These are phyloP conservation scores for Cynodonichthys magdalenae DNA, from an alignment of 2,797 vertebrate genomes.

Conservation along the genomic window DNA sequence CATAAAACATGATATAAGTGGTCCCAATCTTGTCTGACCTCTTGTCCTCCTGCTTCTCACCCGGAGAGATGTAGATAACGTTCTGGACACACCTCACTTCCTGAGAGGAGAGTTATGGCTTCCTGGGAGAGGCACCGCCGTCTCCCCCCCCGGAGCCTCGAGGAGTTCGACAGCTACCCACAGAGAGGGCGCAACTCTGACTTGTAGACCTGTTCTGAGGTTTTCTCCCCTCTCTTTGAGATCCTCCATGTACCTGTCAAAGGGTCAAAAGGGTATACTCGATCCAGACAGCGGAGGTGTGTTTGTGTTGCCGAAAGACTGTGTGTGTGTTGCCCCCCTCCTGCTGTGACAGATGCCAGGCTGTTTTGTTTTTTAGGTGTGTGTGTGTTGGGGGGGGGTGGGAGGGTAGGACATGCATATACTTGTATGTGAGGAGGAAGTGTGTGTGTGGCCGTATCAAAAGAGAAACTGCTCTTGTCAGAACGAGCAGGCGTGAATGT, in stretches of 20 bases:
- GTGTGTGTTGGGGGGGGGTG: conserved; percentile 62
- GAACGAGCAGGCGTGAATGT: conserved; percentile 53
- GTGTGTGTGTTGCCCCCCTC: conserved; percentile 48
- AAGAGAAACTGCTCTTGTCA: conserved; percentile 66
- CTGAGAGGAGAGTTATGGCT: conserved; percentile 80
- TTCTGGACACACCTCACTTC: conserved; percentile 81
- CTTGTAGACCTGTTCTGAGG: conserved; percentile 77
- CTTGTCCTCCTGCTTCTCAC: conserved; percentile 72
- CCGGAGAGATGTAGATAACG: conserved; percentile 77
- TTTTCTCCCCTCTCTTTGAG: conserved; percentile 77
- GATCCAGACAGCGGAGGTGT: conserved; percentile 66
- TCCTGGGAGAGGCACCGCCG: conserved; percentile 75
- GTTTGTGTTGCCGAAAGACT: conserved; percentile 60
- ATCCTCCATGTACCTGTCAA: conserved; percentile 82
- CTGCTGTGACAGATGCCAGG: conserved; percentile 78
- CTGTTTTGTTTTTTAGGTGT: conserved; percentile 71
- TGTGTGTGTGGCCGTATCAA: conserved; percentile 45
- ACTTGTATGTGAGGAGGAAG: conserved; percentile 46
- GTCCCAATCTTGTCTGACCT: conserved; percentile 78
- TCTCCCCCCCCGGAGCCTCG: conserved; percentile 65
- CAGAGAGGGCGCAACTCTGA: conserved; percentile 79
- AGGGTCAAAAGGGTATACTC: conserved; percentile 74
- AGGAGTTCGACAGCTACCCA: conserved; percentile 80
- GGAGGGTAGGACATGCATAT: conserved; percentile 57
- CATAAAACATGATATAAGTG: conserved; percentile 81